phyloP scores from a whole-genome alignment of 2,797 vertebrate species.

The Emydoidea blandingii region DNA sequence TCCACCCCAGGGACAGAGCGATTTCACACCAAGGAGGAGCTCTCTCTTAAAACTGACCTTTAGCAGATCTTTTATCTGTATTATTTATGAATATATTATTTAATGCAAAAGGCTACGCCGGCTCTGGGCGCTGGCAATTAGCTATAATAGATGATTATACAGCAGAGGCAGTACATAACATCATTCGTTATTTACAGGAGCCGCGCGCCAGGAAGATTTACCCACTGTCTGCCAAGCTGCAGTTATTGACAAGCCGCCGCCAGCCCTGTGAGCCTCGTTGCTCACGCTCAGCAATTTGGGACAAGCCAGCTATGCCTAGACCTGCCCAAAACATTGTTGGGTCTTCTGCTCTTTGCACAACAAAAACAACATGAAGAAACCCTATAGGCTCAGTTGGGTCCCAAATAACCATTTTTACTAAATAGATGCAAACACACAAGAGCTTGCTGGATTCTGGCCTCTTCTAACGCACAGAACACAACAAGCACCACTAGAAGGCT shows the following conservation, averaged over 20 bases:
- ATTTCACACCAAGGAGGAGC: background rate
- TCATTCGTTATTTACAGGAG: background rate
- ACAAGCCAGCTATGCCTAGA: background rate
- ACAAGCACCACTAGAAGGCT: background rate
- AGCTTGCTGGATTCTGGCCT: background rate
- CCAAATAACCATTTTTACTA: background rate
- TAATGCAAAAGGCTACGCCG: slow-evolving; percentile 22
- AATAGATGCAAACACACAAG: background rate
- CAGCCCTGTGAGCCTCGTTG: background rate
- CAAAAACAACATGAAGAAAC: background rate
- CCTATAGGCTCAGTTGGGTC: background rate
- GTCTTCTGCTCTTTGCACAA: background rate
- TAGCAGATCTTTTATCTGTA: background rate
- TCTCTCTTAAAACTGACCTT: background rate
- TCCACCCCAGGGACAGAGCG: background rate
- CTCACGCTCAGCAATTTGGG: background rate
- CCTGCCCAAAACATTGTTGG: background rate
- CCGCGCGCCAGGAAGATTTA: background rate
- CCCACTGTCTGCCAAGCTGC: background rate
- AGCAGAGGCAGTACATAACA: background rate
- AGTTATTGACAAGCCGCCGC: background rate
- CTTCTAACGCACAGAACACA: background rate
- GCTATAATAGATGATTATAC: slow-evolving; percentile 24
- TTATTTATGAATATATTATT: slow-evolving; percentile 33
- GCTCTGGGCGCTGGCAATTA: slow-evolving; percentile 36